Evolutionary conservation across 2,113 vertebrate genomes (phyloP), one percentile per base, ranked within the genome.

Genomic region (Prunella fulvescens): DNA sequence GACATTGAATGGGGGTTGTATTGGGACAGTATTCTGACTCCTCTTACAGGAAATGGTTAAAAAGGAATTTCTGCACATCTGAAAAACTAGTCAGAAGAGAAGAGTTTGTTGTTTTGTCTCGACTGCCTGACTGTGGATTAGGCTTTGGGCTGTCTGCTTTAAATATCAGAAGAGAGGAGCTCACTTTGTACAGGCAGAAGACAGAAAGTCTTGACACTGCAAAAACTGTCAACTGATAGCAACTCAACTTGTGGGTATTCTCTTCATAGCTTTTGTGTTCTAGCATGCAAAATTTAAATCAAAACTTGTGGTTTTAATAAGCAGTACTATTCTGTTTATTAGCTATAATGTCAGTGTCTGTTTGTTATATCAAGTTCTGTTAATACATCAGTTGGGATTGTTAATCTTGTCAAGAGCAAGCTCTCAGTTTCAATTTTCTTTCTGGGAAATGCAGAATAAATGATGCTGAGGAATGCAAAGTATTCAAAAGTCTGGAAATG

Each of bases 41-140:
- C 81, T 89, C 42, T 92, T 60, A 67, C 73, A 91, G 61, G 87
- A 92, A 96, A 85, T 45, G 9, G 57, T 95, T 93, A 95, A 95
- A 86, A 92, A 78, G 40, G 44, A 91, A 74, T 93, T 88, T 74
- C 56, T 92, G 53, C 69, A 87, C 57, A 93, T 95, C 88, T 96
- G 92, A 95, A 92, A 90, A 93, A 78, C 61, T 71, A 67, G 77
- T 83, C 69, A 92, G 90, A 86, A 93, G 72, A 65, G 64, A 40
- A 26, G 5, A 90, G 80, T 86, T 90, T 66, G 64, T 89, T 92
- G 61, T 91, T 97, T 96, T 94, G 91, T 86, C 86, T 93, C 0
- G 18, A 25, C 76, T 91, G 69, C 65, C 77, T 89, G 77, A 45
- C 67, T 91, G 73, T 84, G 53, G 48, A 84, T 89, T 86, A 81